phyloP scores from a whole-genome alignment of 2,888 invertebrate genomes.

The Euzophera pinguis region DNA sequence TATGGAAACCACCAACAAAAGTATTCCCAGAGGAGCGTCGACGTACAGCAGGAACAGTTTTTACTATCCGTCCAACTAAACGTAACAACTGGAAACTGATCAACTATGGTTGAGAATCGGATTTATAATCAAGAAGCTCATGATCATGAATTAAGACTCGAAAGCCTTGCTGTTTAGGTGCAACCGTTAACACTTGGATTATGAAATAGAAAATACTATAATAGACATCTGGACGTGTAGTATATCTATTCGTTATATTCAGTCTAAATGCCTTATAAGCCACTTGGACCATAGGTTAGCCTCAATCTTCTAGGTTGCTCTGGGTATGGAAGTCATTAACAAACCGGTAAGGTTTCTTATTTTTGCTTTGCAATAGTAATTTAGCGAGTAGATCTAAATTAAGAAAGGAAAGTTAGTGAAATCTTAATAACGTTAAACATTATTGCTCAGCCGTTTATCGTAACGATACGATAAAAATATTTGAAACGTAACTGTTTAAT shows the following conservation, averaged over 20 bases:
- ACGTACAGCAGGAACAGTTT: too few relatives aligned
- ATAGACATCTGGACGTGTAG: background rate
- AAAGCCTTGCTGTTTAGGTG: too few relatives aligned
- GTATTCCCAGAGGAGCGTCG: too few relatives aligned
- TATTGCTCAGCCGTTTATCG: background rate
- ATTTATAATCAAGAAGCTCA: too few relatives aligned
- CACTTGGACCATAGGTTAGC: background rate
- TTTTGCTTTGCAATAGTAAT: background rate
- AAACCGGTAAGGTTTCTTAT: conserved; percentile 2
- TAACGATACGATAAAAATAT: background rate
- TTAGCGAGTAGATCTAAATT: background rate
- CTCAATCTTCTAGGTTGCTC: background rate
- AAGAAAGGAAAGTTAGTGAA: conserved; percentile 1
- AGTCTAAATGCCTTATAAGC: background rate
- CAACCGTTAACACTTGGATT: background rate
- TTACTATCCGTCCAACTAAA: too few relatives aligned
- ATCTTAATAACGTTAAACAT: background rate
- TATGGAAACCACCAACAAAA: too few relatives aligned
- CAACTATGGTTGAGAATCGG: too few relatives aligned
- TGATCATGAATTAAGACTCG: too few relatives aligned
- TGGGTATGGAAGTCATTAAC: conserved; percentile 8
- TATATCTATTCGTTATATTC: background rate
- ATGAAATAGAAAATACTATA: background rate
- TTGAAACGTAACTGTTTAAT: background rate
- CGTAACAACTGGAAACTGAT: too few relatives aligned